Conservation (phyloP, 1,140 invertebrate species). For the Pseudomyrmex sp. region DNA sequence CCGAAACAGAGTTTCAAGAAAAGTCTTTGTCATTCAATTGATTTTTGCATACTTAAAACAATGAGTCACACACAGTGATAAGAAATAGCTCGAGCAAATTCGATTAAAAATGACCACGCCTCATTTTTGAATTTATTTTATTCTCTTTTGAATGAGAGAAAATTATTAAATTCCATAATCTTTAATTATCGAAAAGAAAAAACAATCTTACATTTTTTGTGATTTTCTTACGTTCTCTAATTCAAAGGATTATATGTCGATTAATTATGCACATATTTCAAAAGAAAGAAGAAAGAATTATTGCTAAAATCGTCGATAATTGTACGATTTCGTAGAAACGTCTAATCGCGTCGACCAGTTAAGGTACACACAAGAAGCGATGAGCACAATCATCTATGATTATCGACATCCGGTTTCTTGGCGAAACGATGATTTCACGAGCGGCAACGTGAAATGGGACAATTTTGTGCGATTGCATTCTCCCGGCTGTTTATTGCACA, state of each 20-base stretch:
- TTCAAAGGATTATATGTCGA: background rate
- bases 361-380: constrained; percentile 41
- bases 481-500: constrained; percentile 31
- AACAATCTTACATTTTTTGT: too few species aligned
- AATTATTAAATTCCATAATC: too few species aligned
- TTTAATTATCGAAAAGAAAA: too few species aligned
- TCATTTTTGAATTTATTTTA: too few species aligned
- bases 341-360: constrained; percentile 4
- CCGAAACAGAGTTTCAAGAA: background rate
- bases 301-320: constrained; percentile 27
- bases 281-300: background rate
- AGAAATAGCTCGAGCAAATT: background rate
- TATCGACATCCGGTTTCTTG: constrained; percentile 47
- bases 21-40: background rate
- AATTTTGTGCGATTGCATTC: constrained; percentile 58
- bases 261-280: background rate
- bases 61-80: background rate
- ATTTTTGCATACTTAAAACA: background rate
- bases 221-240: too few species aligned
- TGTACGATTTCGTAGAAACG: constrained; percentile 1
- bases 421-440: constrained; percentile 54
- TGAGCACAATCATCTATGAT: constrained; percentile 44
- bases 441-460: constrained; percentile 43
- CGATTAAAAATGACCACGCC: background rate
- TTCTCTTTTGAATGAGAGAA: too few species aligned